Evolutionary conservation across 1,140 invertebrate species (phyloP), one percentile per base, ranked within the genome.

Genomic region (Brachionus plicatilis): DNA sequence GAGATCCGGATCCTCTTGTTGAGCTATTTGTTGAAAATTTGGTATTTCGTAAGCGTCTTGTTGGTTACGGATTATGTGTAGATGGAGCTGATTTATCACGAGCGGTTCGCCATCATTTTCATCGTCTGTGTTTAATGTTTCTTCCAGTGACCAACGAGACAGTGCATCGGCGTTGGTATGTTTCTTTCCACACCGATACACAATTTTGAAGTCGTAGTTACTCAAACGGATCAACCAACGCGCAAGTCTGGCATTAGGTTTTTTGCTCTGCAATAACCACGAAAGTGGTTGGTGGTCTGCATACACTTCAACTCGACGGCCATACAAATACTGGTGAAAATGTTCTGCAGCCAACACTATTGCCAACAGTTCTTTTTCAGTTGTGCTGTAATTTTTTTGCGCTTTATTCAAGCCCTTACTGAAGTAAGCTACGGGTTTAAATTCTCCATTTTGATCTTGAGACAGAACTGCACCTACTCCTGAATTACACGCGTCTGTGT

Each of bases 281-380:
- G 87, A 85, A 43, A 92, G 83, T 0, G 91, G 89, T 79, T 90
- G 89, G 76, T 91, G 90, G 83, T 92, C 90, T 1, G 89, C 92
- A 14, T 87, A 85, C 5, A 92, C 82, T 5, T 85, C 89, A 84
- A 91, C 91, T 41, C 88, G 66, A 11, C 88, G 76, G 2, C 90
- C 90, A 83, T 87, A 89, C 6, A 91, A 50, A 79, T 88, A 90
- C 47, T 89, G 66, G 45, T 90, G 87, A 85, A n/a, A n/a, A n/a
- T n/a, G n/a, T n/a, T n/a, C n/a, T n/a, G n/a, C n/a, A n/a, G n/a
- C n/a, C n/a, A n/a, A n/a, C n/a, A n/a, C n/a, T n/a, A n/a, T n/a
- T n/a, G n/a, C n/a, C n/a, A n/a, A n/a, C n/a, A n/a, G n/a, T n/a
- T n/a, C n/a, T n/a, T n/a, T n/a, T n/a, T n/a, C n/a, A n/a, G n/a